phyloP scores from a whole-genome alignment of 2,888 invertebrate species.

The Leptopilina drosophilae region DNA sequence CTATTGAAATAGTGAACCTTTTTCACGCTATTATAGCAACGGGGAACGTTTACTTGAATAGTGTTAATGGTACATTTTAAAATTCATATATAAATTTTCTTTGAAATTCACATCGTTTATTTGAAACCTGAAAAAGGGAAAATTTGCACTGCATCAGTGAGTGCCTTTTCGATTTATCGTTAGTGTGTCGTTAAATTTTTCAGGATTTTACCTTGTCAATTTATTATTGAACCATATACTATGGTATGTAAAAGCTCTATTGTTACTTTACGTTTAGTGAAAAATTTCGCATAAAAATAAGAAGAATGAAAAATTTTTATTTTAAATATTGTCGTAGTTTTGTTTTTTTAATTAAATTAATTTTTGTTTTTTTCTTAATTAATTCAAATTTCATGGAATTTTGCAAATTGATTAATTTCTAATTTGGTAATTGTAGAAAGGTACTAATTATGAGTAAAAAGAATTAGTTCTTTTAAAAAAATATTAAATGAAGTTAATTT shows the following conservation, averaged over 20 bases:
- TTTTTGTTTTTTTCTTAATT: too few relatives aligned
- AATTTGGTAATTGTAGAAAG: too few relatives aligned
- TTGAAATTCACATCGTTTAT: conserved; percentile 3
- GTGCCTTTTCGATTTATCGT: conserved; percentile 10
- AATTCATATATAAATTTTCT: conserved; percentile 1
- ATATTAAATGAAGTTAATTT: too few relatives aligned
- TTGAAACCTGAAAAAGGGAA: conserved; percentile 1
- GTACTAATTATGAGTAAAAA: too few relatives aligned
- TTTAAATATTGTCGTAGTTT: too few relatives aligned
- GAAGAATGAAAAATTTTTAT: background rate
- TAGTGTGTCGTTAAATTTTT: conserved; percentile 16
- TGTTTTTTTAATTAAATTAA: too few relatives aligned
- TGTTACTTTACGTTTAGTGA: background rate
- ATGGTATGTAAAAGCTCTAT: too few relatives aligned
- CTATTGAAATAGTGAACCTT: too few relatives aligned
- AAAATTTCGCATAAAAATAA: background rate
- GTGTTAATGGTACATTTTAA: background rate
- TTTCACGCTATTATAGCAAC: background rate
- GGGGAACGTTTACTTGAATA: too few relatives aligned
- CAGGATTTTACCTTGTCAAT: conserved; percentile 5
- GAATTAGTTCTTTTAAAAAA: too few relatives aligned
- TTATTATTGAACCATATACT: conserved; percentile 12
- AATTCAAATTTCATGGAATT: too few relatives aligned
- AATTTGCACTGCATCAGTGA: background rate
- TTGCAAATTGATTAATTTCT: too few relatives aligned